These are phyloP conservation scores for Tringa solitaria DNA, from an alignment of 2,113 vertebrate species.

Conservation along the genomic window DNA sequence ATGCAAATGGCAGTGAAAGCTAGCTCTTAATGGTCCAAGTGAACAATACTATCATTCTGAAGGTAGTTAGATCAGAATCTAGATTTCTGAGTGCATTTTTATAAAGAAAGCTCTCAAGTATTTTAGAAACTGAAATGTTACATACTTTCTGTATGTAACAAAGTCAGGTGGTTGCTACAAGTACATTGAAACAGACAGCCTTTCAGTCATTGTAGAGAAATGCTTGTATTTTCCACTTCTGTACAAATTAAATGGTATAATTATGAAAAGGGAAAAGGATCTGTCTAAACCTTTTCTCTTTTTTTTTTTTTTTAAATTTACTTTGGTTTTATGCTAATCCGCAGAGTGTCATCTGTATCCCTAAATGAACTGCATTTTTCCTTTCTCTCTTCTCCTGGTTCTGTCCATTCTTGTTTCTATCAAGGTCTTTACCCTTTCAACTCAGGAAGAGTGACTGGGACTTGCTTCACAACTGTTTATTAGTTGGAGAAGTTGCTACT, in stretches of 20 bases:
- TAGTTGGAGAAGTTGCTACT: conserved; percentile 66
- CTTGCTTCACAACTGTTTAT: conserved; percentile 59
- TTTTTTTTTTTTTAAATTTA: not conserved
- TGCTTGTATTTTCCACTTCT: not conserved
- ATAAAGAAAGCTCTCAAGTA: not conserved
- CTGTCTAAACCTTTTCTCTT: not conserved
- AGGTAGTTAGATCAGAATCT: not conserved
- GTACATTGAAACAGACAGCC: not conserved
- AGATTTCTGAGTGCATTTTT: not conserved
- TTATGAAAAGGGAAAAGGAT: not conserved
- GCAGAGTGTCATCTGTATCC: conserved; percentile 14
- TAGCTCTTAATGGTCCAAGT: not conserved
- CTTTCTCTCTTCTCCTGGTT: conserved; percentile 55
- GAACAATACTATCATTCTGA: not conserved
- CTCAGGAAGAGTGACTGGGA: conserved; percentile 56
- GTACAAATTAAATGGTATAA: not conserved
- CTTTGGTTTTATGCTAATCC: not conserved
- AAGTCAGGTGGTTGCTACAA: not conserved
- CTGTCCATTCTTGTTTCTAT: conserved; percentile 59
- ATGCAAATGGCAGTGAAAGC: not conserved
- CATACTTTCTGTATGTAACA: not conserved
- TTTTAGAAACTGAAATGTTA: not conserved
- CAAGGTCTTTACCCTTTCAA: conserved; percentile 58
- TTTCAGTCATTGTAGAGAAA: not conserved
- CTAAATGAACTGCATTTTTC: conserved; percentile 48